Evolutionary conservation across 2,888 invertebrate genomes (phyloP), one percentile per base, ranked within the genome.

Genomic region (Epinotia brunnichana): DNA sequence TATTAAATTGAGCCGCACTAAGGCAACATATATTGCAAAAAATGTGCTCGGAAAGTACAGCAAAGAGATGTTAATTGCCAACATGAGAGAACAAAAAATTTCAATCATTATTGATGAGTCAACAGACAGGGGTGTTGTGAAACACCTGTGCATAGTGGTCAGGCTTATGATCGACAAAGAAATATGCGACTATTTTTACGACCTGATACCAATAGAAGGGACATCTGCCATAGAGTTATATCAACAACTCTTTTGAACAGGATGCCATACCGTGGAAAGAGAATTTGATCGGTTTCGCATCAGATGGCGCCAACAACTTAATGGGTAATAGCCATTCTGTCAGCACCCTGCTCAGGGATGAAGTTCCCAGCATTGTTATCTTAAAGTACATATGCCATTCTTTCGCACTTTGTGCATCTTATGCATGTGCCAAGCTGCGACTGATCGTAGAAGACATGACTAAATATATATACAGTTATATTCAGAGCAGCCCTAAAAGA

Each of bases 301-400:
- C 79, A 61, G 77, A 79, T 64, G 78, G 77, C 35, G 69, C 77
- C 19, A 79, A 77, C 74, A 68, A 76, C 21, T 78, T 80, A 76
- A 76, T 80, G 74, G 78, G 80, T 39, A 70, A 70, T 59, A 75
- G 77, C 59, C 76, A 78, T 76, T 79, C 79, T 17, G 41, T 77
- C 48, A 70, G 74, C 53, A 74, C 56, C 17, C 70, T 73, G 62
- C 68, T 78, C 66, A 19, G 69, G 67, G 35, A 51, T 70, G 73
- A 76, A 56, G 75, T 72, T 51, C 75, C 76, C 24, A 53, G 76
- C 73, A 54, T 80, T 15, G 77, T 74, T 73, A 57, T 76, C 44
- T 59, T 80, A 48, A 79, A 80, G 73, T 80, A 78, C 61, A 76
- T 77, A 41, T 80, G 78, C 60, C 80, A 78, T 61, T 78, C 78